These are phyloP conservation scores for Pachyramphus minor DNA, from an alignment of 2,113 vertebrate genomes.

Conservation along the genomic window DNA sequence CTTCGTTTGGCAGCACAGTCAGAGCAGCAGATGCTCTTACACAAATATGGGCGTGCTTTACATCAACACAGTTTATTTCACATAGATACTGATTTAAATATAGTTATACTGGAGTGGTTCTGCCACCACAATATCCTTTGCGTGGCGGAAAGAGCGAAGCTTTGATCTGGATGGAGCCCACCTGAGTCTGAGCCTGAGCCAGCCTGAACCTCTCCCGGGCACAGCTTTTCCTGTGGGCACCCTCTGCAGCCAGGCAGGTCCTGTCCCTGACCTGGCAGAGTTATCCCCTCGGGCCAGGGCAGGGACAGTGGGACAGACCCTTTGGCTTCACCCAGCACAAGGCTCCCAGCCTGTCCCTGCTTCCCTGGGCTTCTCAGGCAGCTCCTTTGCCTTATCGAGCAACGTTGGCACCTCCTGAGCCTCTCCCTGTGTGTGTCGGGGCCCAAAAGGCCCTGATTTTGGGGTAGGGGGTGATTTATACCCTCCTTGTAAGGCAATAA, in stretches of 20 bases:
- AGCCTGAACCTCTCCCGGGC: neutral
- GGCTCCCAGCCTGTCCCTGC: neutral
- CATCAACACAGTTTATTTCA: neutral
- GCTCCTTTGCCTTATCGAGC: neutral
- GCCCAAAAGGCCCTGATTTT: neutral
- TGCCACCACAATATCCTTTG: neutral
- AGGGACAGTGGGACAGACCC: neutral
- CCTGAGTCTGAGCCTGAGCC: neutral
- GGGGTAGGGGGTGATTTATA: neutral
- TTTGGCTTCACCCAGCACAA: neutral
- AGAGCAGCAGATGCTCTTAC: neutral
- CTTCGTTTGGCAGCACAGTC: neutral
- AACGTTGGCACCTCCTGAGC: neutral
- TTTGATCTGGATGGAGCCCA: neutral
- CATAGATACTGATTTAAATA: neutral
- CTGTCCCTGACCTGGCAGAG: neutral
- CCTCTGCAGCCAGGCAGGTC: neutral
- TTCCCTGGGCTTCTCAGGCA: neutral
- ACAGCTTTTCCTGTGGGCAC: neutral
- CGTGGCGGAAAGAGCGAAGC: neutral
- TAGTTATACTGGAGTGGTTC: neutral
- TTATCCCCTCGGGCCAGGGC: neutral
- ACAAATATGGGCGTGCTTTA: neutral
- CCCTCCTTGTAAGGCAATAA: neutral
- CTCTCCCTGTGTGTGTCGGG: neutral